Percentiles rank a stretch among this genome's conserved stretches.
Conservation (phyloP, 2,113 vertebrate genomes). For the Glareola pratincola region DNA sequence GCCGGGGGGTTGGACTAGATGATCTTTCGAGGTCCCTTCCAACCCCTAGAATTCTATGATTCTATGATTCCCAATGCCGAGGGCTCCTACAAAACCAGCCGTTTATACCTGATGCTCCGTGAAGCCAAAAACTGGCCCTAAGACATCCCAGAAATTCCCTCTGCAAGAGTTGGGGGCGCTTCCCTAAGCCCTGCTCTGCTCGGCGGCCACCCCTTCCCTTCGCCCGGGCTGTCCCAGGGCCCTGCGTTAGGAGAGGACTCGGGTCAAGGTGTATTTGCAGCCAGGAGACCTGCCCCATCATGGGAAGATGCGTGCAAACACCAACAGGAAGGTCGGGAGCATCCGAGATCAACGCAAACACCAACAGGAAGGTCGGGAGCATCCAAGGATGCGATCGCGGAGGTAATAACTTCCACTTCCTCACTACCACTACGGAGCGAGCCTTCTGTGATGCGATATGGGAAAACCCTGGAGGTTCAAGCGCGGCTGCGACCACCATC, state of each 20-base stretch:
- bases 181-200: not conserved
- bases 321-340: not conserved
- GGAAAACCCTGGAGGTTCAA: not conserved
- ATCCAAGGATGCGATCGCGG: accelerated
- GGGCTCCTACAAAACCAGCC: not conserved
- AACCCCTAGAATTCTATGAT: too few relatives aligned
- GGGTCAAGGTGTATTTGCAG: not conserved
- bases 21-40: too few relatives aligned
- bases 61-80: not conserved
- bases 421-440: accelerated
- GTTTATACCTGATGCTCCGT: accelerated
- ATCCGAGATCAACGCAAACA: not conserved
- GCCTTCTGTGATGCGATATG: accelerated
- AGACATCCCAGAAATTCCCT: not conserved
- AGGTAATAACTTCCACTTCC: not conserved
- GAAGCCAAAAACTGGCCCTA: not conserved
- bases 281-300: not conserved
- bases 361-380: not conserved
- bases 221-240: not conserved
- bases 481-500: not conserved
- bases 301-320: not conserved
- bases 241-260: not conserved
- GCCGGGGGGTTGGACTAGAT: too few relatives aligned
- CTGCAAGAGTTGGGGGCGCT: accelerated
- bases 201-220: not conserved